Conservation (phyloP, 2,113 vertebrate genomes). For the Hoplias malabaricus region DNA sequence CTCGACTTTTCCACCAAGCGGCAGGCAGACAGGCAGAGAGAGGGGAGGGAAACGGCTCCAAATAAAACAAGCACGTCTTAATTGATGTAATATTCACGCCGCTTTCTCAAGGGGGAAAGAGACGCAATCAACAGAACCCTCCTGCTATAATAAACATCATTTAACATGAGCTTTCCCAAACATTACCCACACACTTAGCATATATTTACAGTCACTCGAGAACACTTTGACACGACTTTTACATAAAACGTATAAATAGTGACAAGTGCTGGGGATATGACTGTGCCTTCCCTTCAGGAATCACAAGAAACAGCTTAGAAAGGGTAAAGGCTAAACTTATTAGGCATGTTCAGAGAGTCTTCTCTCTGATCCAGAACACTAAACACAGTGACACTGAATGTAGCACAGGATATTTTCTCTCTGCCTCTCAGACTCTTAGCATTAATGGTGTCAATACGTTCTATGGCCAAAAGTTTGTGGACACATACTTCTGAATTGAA, state of each 20-base stretch:
- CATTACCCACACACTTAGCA: neutral
- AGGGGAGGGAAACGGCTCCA: neutral
- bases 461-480: too few relatives aligned
- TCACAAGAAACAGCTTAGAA: neutral
- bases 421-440: too few relatives aligned
- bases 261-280: neutral
- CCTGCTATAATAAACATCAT: neutral
- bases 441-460: too few relatives aligned
- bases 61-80: constrained; percentile 26
- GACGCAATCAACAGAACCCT: neutral
- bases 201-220: neutral
- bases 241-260: neutral
- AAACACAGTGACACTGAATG: too few relatives aligned
- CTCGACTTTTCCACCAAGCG: constrained; percentile 48
- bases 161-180: neutral
- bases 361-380: too few relatives aligned
- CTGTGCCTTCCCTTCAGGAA: too few relatives aligned
- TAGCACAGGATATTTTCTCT: too few relatives aligned
- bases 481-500: too few relatives aligned
- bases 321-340: too few relatives aligned
- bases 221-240: neutral
- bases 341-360: too few relatives aligned
- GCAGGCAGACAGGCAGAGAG: neutral
- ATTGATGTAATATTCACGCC: constrained; percentile 44
- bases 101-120: constrained; percentile 17